Evolutionary conservation across 2,797 vertebrate species (phyloP).

Genomic region (Clarias platycephalus): DNA sequence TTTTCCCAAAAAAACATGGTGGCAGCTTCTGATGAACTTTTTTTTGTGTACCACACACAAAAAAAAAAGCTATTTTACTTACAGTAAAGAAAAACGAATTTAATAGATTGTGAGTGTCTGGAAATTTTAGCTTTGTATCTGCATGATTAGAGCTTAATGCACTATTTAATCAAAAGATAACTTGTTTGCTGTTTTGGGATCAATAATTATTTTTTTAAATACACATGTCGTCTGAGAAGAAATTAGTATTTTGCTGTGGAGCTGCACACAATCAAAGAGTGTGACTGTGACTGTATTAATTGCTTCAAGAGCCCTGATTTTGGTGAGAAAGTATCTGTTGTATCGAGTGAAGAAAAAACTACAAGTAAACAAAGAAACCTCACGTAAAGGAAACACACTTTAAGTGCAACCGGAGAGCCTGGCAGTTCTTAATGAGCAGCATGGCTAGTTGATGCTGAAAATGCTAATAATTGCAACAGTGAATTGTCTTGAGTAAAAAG

Average conservation of each 20-base stretch:
- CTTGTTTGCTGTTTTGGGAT: not conserved
- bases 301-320: not conserved
- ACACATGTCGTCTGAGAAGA: not conserved
- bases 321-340: not conserved
- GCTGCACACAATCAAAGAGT: too few species aligned
- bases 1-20: too few species aligned
- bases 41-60: not conserved
- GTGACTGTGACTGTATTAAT: constrained; percentile 5
- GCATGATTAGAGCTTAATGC: not conserved
- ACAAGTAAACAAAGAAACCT: constrained; percentile 31
- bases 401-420: not conserved
- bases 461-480: constrained; percentile 39
- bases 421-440: constrained; percentile 16
- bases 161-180: not conserved
- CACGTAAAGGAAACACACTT: not conserved
- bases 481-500: constrained; percentile 20
- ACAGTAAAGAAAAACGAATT: not conserved
- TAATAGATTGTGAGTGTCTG: not conserved
- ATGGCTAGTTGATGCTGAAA: not conserved
- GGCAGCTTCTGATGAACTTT: too few species aligned
- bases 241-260: not conserved
- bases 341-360: not conserved
- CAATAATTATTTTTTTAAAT: not conserved
- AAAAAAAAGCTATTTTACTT: not conserved
- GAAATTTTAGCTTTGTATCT: not conserved